Conservation (phyloP, 2,797 vertebrate species). For the Graptemys geographica region DNA sequence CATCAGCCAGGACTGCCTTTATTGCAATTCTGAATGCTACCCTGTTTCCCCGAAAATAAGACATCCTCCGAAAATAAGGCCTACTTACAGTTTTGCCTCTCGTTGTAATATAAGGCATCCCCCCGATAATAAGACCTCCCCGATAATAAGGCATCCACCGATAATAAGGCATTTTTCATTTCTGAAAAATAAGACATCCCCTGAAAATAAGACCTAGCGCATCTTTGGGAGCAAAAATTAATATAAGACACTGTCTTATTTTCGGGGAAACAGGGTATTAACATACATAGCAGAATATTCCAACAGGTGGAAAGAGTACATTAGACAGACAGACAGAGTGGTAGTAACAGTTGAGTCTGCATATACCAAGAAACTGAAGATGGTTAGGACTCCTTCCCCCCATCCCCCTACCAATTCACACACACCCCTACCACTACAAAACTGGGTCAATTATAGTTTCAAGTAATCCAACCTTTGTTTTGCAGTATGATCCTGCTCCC, state of each 20-base stretch:
- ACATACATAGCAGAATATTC: slow-evolving; percentile 30
- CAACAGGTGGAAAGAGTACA: slow-evolving; percentile 1
- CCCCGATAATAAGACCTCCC: too few species aligned
- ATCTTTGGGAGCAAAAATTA: too few species aligned
- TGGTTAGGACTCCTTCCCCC: slow-evolving; percentile 16
- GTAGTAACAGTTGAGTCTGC: slow-evolving; percentile 12
- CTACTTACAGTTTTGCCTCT: too few species aligned
- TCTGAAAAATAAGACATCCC: too few species aligned
- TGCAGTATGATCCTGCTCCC: background rate
- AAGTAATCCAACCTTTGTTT: background rate
- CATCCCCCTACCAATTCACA: background rate
- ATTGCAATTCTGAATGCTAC: background rate
- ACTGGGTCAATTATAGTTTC: slow-evolving; percentile 12
- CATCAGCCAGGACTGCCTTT: slow-evolving; percentile 33
- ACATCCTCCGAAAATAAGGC: too few species aligned
- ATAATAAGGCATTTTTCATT: too few species aligned
- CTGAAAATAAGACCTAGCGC: too few species aligned
- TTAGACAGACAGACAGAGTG: background rate
- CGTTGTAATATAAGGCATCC: too few species aligned
- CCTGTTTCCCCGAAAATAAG: too few species aligned
- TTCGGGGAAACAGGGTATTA: too few species aligned
- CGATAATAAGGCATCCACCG: too few species aligned
- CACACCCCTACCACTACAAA: slow-evolving; percentile 11
- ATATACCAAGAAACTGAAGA: slow-evolving; percentile 6
- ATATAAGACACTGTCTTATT: too few species aligned